Conservation (phyloP, 2,113 vertebrate species). For the Megaleporinus macrocephalus region DNA sequence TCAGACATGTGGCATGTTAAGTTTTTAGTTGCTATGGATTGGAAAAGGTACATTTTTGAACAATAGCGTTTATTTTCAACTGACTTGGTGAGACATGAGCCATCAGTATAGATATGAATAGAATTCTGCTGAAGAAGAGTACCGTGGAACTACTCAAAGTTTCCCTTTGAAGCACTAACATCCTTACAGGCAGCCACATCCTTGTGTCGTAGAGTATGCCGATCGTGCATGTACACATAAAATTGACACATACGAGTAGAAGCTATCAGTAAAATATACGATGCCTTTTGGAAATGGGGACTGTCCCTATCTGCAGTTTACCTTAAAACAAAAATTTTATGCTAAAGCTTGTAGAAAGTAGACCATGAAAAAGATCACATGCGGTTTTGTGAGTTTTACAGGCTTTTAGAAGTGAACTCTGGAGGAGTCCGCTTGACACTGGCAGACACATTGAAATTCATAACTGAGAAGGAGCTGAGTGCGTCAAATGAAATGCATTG, state of each 20-base stretch:
- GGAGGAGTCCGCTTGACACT: neutral
- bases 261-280: neutral
- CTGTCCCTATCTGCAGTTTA: neutral
- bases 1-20: neutral
- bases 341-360: neutral
- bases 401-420: neutral
- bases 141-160: constrained; percentile 7
- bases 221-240: neutral
- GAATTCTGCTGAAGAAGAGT: neutral
- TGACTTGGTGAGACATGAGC: neutral
- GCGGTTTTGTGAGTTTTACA: neutral
- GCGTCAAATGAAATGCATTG: constrained; percentile 22
- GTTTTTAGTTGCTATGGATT: neutral
- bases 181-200: neutral
- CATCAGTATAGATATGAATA: constrained; percentile 1
- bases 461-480: constrained; percentile 6
- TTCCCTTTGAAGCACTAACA: too few species aligned
- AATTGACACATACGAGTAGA: neutral
- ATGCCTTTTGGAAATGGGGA: neutral
- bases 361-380: neutral
- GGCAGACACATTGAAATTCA: neutral
- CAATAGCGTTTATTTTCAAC: neutral
- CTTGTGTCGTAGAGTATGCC: neutral
- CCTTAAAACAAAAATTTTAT: neutral
- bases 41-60: too few species aligned